phyloP scores from a whole-genome alignment of 2,113 vertebrate genomes.

The Brachyistius frenatus region DNA sequence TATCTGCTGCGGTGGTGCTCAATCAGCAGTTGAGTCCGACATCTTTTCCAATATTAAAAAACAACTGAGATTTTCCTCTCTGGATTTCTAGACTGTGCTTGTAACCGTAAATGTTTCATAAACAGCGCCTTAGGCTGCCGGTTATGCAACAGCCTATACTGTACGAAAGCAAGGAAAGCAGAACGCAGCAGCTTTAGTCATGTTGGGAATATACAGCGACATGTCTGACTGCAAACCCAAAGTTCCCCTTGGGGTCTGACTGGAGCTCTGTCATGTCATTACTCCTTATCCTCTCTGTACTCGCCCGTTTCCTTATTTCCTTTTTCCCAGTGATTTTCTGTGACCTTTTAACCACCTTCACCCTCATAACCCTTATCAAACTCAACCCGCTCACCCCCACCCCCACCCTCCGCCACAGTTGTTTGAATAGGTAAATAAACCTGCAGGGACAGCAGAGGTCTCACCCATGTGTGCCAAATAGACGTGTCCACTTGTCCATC shows the following conservation, averaged over 20 bases:
- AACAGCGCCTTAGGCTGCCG: slow-evolving; percentile 3
- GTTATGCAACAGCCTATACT: slow-evolving; percentile 17
- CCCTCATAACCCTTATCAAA: not conserved
- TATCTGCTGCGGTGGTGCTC: not conserved
- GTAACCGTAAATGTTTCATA: slow-evolving; percentile 7
- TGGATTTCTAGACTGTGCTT: not conserved
- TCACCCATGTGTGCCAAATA: slow-evolving; percentile 49
- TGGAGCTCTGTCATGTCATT: not conserved
- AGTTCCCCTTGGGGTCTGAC: slow-evolving; percentile 28
- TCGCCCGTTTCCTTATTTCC: not conserved
- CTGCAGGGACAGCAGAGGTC: slow-evolving; percentile 33
- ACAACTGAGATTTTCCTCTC: not conserved
- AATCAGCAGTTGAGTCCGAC: not conserved
- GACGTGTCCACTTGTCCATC: slow-evolving; percentile 45
- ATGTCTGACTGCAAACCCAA: slow-evolving; percentile 7
- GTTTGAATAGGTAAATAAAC: slow-evolving; percentile 39
- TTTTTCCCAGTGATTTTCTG: not conserved
- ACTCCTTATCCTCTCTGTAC: not conserved
- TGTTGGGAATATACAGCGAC: slow-evolving; percentile 26
- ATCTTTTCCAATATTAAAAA: not conserved
- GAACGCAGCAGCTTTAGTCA: slow-evolving; percentile 24
- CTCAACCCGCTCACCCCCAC: not conserved
- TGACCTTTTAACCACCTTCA: not conserved
- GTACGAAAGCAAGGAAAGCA: slow-evolving; percentile 25
- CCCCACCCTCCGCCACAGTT: not conserved